These are phyloP conservation scores for Calliopsis andreniformis DNA, from an alignment of 1,140 invertebrate genomes.

Conservation along the genomic window DNA sequence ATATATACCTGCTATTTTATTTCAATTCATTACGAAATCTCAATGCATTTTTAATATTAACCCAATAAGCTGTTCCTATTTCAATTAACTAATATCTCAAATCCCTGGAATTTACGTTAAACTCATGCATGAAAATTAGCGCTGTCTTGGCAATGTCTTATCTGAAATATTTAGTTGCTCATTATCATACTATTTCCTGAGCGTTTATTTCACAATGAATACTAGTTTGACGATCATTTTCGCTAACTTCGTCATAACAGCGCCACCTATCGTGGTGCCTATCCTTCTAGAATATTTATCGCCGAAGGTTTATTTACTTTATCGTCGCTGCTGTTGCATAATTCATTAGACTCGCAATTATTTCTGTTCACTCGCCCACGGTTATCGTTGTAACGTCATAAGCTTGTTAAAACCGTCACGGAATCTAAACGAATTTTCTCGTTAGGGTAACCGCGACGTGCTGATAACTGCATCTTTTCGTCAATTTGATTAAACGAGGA, in stretches of 20 bases:
- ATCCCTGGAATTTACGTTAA: no score
- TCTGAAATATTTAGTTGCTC: background rate
- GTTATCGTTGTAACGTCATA: background rate
- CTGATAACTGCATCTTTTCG: background rate
- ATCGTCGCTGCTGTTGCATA: slow-evolving; percentile 32
- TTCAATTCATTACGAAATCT: no score
- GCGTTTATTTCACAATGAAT: slow-evolving; percentile 6
- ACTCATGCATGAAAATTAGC: no score
- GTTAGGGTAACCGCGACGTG: background rate
- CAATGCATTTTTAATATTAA: no score
- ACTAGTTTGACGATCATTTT: slow-evolving; percentile 14
- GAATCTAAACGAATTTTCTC: background rate
- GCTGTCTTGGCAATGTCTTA: no score
- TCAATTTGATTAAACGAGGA: no score
- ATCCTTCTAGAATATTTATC: slow-evolving; percentile 35
- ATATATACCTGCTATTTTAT: no score
- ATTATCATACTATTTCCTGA: background rate
- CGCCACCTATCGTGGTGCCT: slow-evolving; percentile 16
- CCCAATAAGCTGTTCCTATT: no score
- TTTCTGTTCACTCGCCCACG: background rate
- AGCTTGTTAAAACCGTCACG: slow-evolving; percentile 3
- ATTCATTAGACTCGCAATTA: slow-evolving; percentile 52
- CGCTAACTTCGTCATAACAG: background rate
- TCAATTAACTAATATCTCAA: no score
- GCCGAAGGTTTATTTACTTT: slow-evolving; percentile 35